phyloP scores from a whole-genome alignment of 35 echinoderm and acorn worm genomes.

The Stichopus chloronotus region DNA sequence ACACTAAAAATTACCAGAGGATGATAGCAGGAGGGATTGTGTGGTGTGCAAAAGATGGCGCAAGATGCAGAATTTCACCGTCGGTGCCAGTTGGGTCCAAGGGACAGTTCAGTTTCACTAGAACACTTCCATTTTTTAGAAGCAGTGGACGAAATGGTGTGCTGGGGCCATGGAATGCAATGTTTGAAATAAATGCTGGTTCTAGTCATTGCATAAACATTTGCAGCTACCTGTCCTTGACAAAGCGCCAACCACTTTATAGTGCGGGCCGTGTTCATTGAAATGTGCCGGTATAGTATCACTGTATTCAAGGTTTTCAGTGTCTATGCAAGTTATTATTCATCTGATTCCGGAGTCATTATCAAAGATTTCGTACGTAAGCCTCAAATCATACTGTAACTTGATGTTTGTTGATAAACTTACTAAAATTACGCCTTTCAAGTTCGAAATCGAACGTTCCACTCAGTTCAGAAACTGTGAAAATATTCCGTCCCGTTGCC shows the following conservation, averaged over 20 bases:
- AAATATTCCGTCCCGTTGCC: not conserved
- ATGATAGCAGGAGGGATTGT: not conserved
- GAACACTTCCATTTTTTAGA: not conserved
- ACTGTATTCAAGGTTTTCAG: not conserved
- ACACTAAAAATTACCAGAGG: not conserved
- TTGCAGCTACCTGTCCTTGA: not conserved
- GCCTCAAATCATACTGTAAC: no score
- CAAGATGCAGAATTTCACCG: not conserved
- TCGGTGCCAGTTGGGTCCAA: not conserved
- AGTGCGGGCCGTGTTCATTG: not conserved
- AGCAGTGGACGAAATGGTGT: slow-evolving; percentile 4
- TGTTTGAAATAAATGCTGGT: not conserved
- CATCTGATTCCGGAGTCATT: not conserved
- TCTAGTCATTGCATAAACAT: not conserved
- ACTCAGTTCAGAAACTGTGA: not conserved
- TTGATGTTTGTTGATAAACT: not conserved
- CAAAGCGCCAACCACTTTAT: not conserved
- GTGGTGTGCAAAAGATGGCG: not conserved
- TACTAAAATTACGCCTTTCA: not conserved
- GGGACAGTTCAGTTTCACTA: not conserved
- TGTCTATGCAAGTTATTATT: not conserved
- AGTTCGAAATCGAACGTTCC: not conserved
- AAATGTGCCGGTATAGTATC: not conserved
- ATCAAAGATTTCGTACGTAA: not conserved
- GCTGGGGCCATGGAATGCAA: not conserved